A percentile compares a stretch with the other conserved stretches of the same genome.
Evolutionary conservation across 2,888 invertebrate genomes (phyloP).

Genomic region (Epistrophe grossulariae): DNA sequence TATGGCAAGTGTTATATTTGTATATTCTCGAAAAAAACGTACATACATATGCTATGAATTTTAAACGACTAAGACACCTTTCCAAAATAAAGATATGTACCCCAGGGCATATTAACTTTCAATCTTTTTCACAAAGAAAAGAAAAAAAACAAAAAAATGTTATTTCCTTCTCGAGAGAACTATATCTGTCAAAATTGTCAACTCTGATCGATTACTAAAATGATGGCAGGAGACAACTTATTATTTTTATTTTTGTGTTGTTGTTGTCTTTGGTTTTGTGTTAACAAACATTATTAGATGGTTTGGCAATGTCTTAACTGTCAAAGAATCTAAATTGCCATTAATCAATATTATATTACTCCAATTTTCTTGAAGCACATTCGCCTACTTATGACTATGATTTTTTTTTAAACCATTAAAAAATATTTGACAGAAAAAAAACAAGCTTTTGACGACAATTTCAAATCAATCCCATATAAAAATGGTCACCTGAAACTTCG

Average conservation of each 20-base stretch:
- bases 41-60: background rate
- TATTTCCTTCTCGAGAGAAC: constrained; percentile 45
- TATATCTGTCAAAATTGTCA: constrained; percentile 67
- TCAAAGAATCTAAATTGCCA: constrained; percentile 43
- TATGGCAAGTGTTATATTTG: background rate
- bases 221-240: constrained; percentile 55
- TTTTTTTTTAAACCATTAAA: constrained; percentile 1
- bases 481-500: constrained; percentile 48
- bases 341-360: constrained; percentile 72
- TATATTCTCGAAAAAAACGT: background rate
- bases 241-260: constrained; percentile 32
- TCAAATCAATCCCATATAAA: constrained; percentile 56
- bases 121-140: background rate
- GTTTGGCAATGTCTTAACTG: constrained; percentile 45
- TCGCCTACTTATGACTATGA: constrained; percentile 1
- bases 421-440: background rate
- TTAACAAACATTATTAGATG: constrained; percentile 31
- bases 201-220: constrained; percentile 68
- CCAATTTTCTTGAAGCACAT: constrained; percentile 47
- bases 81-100: background rate
- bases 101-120: constrained; percentile 1
- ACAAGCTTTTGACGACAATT: constrained; percentile 56
- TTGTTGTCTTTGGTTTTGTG: constrained; percentile 5
- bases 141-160: constrained; percentile 2
- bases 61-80: background rate